Base-by-base conservation (phyloP, 2,888 invertebrate species). In the Drosophila phalerata region DNA sequence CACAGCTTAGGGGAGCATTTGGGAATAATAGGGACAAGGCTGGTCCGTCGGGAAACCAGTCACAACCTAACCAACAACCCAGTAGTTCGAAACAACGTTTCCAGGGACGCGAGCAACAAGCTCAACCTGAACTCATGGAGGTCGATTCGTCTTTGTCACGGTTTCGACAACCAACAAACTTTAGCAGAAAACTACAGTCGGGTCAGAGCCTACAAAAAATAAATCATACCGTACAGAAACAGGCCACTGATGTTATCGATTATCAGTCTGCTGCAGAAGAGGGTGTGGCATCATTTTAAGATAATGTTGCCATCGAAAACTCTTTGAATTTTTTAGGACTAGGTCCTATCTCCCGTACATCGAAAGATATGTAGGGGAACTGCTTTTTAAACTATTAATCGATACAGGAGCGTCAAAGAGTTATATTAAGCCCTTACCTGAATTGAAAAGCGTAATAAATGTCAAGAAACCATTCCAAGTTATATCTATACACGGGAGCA, bases 401-500 rank as follows among this genome's bases (percentile, higher is more conserved):
- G 25, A 15, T 15, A 47, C 28, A 6, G n/a, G 25, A 25, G 45
- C 25, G 25, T 22, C 45, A 3, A 45, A 53, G n/a, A 53, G 30
- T n/a, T 53, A 53, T 5, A 40, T 53, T 3, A 40, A 38, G 1
- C 38, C 25, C 3, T 37, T 38, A n/a, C 11, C 19, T 5, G 55
- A 32, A 32, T 10, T 45, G 10, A 4, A 15, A 57, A 37, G 28
- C 13, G n/a, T 3, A n/a, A 48, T 3, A 6, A 2, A 2, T 3
- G 49, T 58, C 15, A 28, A 48, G 9, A 38, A 5, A 3, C 48
- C 32, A 5, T 43, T 51, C 8, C 38, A 48, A 22, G 49, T 43
- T 2, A 42, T 43, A 43, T 42, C 60, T 6, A 15, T 40, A 11
- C 49, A 58, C 37, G 47, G 34, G 11, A 11, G 11, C 11, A 57